A percentile compares a stretch with the other conserved stretches of the same genome.
phyloP scores from a whole-genome alignment of 1,140 invertebrate species.

The Drosophila virilis region DNA sequence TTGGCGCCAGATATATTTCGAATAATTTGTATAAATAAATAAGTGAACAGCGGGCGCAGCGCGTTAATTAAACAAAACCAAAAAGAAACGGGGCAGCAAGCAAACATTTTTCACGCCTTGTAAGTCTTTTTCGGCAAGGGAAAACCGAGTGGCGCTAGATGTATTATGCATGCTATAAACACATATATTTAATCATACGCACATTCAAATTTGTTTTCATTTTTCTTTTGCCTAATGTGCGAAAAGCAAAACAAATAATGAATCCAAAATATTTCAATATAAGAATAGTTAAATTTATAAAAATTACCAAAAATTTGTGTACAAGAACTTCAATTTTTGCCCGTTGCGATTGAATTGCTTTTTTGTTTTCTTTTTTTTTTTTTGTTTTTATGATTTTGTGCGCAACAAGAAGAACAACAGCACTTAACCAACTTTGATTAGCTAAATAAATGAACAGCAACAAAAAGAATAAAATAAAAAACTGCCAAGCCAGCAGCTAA shows the following conservation, averaged over 20 bases:
- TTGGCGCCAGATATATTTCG: constrained; percentile 51
- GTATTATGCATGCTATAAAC: not conserved
- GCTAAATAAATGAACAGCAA: constrained; percentile 9
- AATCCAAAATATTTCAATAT: not conserved
- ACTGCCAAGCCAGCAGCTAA: constrained; percentile 31
- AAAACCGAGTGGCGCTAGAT: too few species aligned
- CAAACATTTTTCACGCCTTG: constrained; percentile 11
- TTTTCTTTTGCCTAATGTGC: not conserved
- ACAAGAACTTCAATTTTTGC: constrained; percentile 5
- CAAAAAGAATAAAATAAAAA: constrained; percentile 5
- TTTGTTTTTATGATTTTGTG: not conserved
- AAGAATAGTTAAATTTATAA: constrained; percentile 20
- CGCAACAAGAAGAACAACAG: not conserved
- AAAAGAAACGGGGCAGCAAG: not conserved
- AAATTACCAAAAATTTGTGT: not conserved
- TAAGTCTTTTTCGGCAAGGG: constrained; percentile 15
- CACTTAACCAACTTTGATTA: constrained; percentile 36
- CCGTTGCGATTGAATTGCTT: not conserved
- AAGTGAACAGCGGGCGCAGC: constrained; percentile 18
- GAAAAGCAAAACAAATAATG: not conserved
- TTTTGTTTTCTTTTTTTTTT: constrained; percentile 5
- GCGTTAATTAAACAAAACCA: constrained; percentile 25
- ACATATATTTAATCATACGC: not conserved
- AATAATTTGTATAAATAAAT: constrained; percentile 50
- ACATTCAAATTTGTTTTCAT: constrained; percentile 6